Evolutionary conservation across 2,113 vertebrate species (phyloP).

Genomic region (Periophthalmodon schlosseri): DNA sequence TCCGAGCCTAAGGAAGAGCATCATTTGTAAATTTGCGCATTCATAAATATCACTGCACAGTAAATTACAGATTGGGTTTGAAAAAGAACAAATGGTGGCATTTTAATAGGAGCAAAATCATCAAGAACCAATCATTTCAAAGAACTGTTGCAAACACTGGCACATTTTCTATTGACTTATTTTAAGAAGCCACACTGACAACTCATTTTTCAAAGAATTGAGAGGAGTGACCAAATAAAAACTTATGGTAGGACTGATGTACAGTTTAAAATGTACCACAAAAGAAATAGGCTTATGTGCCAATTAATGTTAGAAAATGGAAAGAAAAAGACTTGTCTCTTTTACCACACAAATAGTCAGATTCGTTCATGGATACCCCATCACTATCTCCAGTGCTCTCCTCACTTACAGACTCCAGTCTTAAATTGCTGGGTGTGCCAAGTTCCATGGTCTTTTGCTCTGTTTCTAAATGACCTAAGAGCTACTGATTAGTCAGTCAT

Average conservation of each 20-base stretch:
- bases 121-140: too few species aligned
- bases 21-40: too few species aligned
- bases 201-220: not conserved
- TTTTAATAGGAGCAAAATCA: too few species aligned
- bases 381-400: not conserved
- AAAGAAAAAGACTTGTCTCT: not conserved
- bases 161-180: too few species aligned
- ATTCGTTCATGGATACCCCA: not conserved
- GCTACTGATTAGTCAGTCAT: conserved; percentile 33
- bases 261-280: not conserved
- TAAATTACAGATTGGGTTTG: not conserved
- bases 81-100: too few species aligned
- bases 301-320: not conserved
- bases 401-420: conserved; percentile 33
- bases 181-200: too few species aligned
- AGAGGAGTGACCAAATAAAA: not conserved
- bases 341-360: not conserved
- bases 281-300: not conserved
- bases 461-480: conserved; percentile 29
- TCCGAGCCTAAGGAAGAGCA: not conserved
- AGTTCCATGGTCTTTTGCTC: conserved; percentile 17
- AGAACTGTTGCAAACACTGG: too few species aligned
- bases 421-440: conserved; percentile 55
- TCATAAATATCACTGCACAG: not conserved
- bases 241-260: too few species aligned